These are phyloP conservation scores for Drepana arcuata DNA, from an alignment of 1,140 invertebrate genomes.

Conservation along the genomic window DNA sequence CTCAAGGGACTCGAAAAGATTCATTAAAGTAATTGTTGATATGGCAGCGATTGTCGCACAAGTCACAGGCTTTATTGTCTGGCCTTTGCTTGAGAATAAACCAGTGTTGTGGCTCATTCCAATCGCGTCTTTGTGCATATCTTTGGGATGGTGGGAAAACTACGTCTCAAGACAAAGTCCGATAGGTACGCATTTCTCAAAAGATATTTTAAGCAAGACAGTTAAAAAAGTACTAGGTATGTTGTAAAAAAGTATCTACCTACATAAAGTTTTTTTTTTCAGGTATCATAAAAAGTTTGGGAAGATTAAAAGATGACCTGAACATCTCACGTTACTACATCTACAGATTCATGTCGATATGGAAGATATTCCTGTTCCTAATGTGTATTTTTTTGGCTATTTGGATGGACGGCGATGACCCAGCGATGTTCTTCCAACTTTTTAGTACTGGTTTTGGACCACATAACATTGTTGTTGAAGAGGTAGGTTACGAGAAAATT, in stretches of 20 bases:
- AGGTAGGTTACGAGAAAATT: conserved; percentile 73
- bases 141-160: conserved; percentile 97
- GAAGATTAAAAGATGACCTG: conserved; percentile 86
- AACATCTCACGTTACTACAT: conserved; percentile 87
- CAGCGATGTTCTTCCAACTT: conserved; percentile 83
- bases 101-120: conserved; percentile 88
- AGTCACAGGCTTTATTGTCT: conserved; percentile 90
- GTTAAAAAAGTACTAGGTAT: not conserved
- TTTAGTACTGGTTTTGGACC: conserved; percentile 82
- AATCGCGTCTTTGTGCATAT: conserved; percentile 86
- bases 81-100: conserved; percentile 84
- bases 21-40: conserved; percentile 87
- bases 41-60: conserved; percentile 87
- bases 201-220: not conserved
- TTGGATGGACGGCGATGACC: conserved; percentile 82
- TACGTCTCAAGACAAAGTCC: conserved; percentile 89
- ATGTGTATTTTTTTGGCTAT: conserved; percentile 81
- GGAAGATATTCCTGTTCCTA: conserved; percentile 90
- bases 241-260: too few species aligned
- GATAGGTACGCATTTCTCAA: conserved; percentile 70
- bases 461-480: conserved; percentile 85
- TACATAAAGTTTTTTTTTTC: conserved; percentile 32
- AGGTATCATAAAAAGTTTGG: conserved; percentile 86
- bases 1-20: conserved; percentile 84
- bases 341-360: conserved; percentile 90